Evolutionary conservation across 2,888 invertebrate genomes (phyloP), one percentile per base, ranked within the genome.

Genomic region (Hypena proboscidalis): DNA sequence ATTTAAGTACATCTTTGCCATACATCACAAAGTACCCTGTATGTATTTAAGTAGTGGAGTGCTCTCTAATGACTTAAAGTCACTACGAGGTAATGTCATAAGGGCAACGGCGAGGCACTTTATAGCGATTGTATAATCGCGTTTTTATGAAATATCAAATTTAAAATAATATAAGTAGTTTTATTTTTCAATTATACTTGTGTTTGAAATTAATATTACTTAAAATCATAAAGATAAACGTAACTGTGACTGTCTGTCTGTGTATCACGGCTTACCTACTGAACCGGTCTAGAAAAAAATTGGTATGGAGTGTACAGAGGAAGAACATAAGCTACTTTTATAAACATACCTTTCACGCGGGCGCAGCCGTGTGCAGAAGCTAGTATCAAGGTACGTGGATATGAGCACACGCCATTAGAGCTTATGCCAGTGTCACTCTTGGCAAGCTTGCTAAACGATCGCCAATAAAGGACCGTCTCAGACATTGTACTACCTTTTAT

Each of bases 401-500:
- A 34, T 53, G 55, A 65, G 61, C 55, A 61, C 53, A 50, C 10
- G 14, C 55, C 55, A 58, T 73, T 66, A 64, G 40, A 41, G 55
- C 54, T 63, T 67, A 67, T 58, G 49, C 56, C 27, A 30, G 45
- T 43, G 46, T 61, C 57, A 69, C 52, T 65, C 61, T 70, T 68
- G 58, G 70, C 61, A 59, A 63, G 62, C 64, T 66, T 47, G 57
- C 63, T 61, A 59, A 75, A 64, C 62, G 60, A 68, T 70, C 54
- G 30, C 56, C 66, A 58, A 61, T 74, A 73, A 67, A 70, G 46
- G 53, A 49, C 48, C 39, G 47, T 47, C 47, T 53, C 52, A 68
- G 64, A 67, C 62, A 63, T 55, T 70, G 69, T 64, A 59, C 64
- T 69, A 72, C 71, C 65, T 68, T 70, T 75, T 72, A 72, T 65